A percentile compares a stretch with the other conserved stretches of the same genome.
These are phyloP conservation scores for Calliphora vomitoria DNA, from an alignment of 2,888 invertebrate genomes.

Conservation along the genomic window DNA sequence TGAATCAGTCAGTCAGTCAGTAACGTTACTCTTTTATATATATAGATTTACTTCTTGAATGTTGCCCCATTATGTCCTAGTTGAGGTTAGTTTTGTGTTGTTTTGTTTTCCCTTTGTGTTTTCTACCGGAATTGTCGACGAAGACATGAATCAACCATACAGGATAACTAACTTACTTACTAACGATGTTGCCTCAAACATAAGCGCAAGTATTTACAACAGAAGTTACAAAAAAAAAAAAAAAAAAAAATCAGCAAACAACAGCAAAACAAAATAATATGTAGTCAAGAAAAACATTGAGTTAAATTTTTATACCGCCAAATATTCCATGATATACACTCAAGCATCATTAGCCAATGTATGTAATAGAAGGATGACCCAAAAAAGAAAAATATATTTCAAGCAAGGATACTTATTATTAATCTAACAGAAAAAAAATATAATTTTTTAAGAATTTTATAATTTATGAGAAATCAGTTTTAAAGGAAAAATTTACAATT, in stretches of 20 bases:
- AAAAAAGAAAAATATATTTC: no score
- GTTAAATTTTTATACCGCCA: conserved; percentile 36
- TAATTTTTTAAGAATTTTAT: no score
- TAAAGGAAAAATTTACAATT: no score
- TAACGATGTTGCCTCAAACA: conserved; percentile 34
- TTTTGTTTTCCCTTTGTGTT: conserved; percentile 15
- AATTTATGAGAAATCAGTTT: no score
- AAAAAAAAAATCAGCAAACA: background rate
- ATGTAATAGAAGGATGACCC: background rate
- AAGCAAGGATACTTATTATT: no score
- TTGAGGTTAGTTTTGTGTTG: conserved; percentile 8
- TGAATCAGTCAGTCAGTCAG: no score
- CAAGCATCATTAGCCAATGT: conserved; percentile 31
- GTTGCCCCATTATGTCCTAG: background rate
- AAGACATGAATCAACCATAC: conserved; percentile 40
- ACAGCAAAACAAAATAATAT: background rate
- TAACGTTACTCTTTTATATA: no score
- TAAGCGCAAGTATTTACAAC: conserved; percentile 36
- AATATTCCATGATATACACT: conserved; percentile 3
- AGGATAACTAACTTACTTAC: conserved; percentile 46
- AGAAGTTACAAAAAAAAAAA: conserved; percentile 8
- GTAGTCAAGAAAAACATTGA: background rate
- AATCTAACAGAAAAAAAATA: no score
- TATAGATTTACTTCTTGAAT: background rate
- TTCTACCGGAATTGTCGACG: conserved; percentile 52